Conservation (phyloP, 2,888 invertebrate genomes). For the Venusia cambrica region DNA sequence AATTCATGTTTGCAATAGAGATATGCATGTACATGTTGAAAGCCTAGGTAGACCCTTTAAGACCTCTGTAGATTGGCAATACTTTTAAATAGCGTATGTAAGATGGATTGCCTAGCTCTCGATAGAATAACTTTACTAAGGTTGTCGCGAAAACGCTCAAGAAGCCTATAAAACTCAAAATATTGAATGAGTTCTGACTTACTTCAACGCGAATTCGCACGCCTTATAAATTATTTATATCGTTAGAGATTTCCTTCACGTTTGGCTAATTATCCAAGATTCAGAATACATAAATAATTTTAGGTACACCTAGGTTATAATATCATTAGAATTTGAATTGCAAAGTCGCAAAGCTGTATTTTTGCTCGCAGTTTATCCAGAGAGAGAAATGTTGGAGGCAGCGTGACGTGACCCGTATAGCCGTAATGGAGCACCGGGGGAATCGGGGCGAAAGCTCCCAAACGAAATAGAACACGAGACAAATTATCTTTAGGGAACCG, state of each 20-base stretch:
- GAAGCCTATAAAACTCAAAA: too few species aligned
- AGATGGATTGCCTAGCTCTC: too few species aligned
- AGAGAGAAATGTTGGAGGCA: conserved; percentile 21
- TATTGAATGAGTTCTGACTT: too few species aligned
- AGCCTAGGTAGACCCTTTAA: too few species aligned
- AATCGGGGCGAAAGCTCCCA: conserved; percentile 33
- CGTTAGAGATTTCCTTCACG: conserved; percentile 20
- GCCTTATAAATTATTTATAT: conserved; percentile 26
- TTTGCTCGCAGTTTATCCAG: conserved; percentile 10
- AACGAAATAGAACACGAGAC: conserved; percentile 23
- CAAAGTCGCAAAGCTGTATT: conserved; percentile 1
- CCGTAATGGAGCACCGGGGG: conserved; percentile 31
- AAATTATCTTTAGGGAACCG: conserved; percentile 3
- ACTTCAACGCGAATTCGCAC: conserved; percentile 4
- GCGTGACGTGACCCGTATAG: conserved; percentile 43
- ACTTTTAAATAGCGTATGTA: too few species aligned
- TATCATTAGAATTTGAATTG: conserved; percentile 18
- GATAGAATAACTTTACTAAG: too few species aligned
- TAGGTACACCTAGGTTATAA: conserved; percentile 21
- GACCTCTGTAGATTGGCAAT: too few species aligned
- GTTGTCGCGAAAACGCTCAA: too few species aligned
- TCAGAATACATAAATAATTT: conserved; percentile 21
- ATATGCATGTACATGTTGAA: too few species aligned
- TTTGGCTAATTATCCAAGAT: conserved; percentile 19
- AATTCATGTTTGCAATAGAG: too few species aligned